Base-by-base conservation (phyloP, 2,888 invertebrate species). In the Drosophila buzzatii region DNA sequence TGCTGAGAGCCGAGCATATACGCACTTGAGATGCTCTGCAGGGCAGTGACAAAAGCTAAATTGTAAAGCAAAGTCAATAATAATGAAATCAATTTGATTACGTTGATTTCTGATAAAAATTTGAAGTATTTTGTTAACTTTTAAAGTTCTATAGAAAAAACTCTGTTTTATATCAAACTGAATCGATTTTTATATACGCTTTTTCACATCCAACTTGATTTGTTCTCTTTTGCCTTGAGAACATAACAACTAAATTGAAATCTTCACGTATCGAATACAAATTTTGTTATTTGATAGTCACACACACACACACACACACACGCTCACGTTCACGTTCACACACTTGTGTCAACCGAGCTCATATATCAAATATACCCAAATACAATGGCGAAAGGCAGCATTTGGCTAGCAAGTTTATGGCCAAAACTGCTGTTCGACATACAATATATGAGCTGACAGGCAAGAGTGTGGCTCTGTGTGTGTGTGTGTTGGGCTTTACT, bases 341-440 rank as follows among this genome's bases (percentile, higher is more conserved):
- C 39, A 67, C 55, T 18, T 51, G 65, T 31, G 45, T 45, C 52
- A 47, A 23, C 39, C 52, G 23, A 56, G 18, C 65, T 56, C 70
- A 62, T 67, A 58, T 79, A 70, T 77, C 52, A 60, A 67, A 63
- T 47, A 47, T 57, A 35, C 23, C 42, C 55, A 62, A 45, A 56
- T 42, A 56, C 53, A 53, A 42, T 14, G 56, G 56, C 56, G 8
- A 45, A 45, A 35, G 44, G 44, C 47, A 14, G 59, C 59, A 57
- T 41, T 41, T 39, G 39, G 52, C 42, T 49, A 42, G 44, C 51
- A 66, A 61, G 57, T 70, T 77, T 74, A 79, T 70, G 67, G 74
- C 49, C 45, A 55, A 60, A 62, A 57, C 64, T 65, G 76, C 44
- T 73, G 74, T 61, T 49, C 53, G 37, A 65, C 57, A 72, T 55